phyloP scores from a whole-genome alignment of 2,113 vertebrate genomes.

The Calyptommatus sinebrachiatus region DNA sequence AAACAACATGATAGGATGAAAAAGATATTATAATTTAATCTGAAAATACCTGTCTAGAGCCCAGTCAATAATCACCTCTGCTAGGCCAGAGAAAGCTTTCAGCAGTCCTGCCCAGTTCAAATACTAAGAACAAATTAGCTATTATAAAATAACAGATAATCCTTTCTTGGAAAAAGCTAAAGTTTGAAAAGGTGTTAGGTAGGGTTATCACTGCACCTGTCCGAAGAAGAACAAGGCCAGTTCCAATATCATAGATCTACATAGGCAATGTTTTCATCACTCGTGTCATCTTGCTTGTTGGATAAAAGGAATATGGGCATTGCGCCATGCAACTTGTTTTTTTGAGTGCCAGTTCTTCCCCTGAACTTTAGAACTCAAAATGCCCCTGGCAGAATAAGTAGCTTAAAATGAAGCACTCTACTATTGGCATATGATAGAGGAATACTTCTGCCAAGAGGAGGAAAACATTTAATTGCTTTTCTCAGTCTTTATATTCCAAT shows the following conservation, averaged over 20 bases:
- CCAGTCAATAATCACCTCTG: constrained; percentile 26
- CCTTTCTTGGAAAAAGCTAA: constrained; percentile 4
- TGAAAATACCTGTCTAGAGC: constrained; percentile 17
- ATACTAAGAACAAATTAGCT: constrained; percentile 40
- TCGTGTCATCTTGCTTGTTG: constrained; percentile 39
- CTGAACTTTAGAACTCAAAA: constrained; percentile 49
- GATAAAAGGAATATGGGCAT: constrained; percentile 40
- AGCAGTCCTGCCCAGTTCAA: constrained; percentile 34
- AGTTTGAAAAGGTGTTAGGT: constrained; percentile 30
- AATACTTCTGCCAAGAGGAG: not conserved
- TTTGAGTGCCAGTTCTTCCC: constrained; percentile 32
- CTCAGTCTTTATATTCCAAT: not conserved
- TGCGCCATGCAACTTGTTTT: constrained; percentile 17
- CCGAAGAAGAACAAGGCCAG: constrained; percentile 33
- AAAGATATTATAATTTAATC: not conserved
- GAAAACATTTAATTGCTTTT: not conserved
- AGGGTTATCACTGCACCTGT: constrained; percentile 35
- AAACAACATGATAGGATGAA: not conserved
- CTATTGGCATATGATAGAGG: not conserved
- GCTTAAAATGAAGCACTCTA: constrained; percentile 9
- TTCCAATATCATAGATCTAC: constrained; percentile 40
- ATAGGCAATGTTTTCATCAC: constrained; percentile 35
- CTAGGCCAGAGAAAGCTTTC: constrained; percentile 40
- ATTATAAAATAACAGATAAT: constrained; percentile 33
- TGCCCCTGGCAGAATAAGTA: constrained; percentile 21